Base-by-base conservation (phyloP, 2,113 vertebrate genomes). In the Rhegmatorhina hoffmannsi region DNA sequence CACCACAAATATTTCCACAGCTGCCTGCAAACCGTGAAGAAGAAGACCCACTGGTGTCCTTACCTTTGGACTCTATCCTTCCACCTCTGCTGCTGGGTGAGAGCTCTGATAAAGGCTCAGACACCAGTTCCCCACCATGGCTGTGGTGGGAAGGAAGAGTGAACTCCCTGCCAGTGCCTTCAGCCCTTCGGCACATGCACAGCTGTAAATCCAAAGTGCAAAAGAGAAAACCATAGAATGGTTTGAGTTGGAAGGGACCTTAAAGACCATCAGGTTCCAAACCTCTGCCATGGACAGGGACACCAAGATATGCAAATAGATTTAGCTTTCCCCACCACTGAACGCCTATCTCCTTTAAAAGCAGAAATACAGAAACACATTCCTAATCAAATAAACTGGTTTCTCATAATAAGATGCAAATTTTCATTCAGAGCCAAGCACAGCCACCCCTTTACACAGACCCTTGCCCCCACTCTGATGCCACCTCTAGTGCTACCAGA, bases 41-140 rank as follows among this genome's bases (percentile, higher is more conserved):
- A 84, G 44, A 67, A 73, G 53, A 81, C 6, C 15, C 46, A 21
- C 11, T 6, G 18, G 28, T 19, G n/a, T 43, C 58, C 58, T 72
- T 36, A 72, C 36, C 52, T 47, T 38, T 3, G 4, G 36, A 29
- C 29, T 84, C 52, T 14, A 6, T 87, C 43, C 56, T 66, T 50
- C 67, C 29, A 2, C 5, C 28, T 33, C 44, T 53, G 49, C 43
- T 79, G 87, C 90, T 58, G 20, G 55, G 44, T 0, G 23, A 52
- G 58, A 53, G 50, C 56, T 40, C 50, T 34, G 43, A 47, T n/a
- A 52, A 44, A 50, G 49, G n/a, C 63, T 84, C 53, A 52, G 58
- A 6, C 2, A 1, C 31, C 0, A 0, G 26, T 50, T 80, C 33
- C 31, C 40, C 40, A 24, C 5, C 7, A 0, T 0, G 1, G 33